These are phyloP conservation scores for Valencia hispanica DNA, from an alignment of 2,797 vertebrate genomes.

Conservation along the genomic window DNA sequence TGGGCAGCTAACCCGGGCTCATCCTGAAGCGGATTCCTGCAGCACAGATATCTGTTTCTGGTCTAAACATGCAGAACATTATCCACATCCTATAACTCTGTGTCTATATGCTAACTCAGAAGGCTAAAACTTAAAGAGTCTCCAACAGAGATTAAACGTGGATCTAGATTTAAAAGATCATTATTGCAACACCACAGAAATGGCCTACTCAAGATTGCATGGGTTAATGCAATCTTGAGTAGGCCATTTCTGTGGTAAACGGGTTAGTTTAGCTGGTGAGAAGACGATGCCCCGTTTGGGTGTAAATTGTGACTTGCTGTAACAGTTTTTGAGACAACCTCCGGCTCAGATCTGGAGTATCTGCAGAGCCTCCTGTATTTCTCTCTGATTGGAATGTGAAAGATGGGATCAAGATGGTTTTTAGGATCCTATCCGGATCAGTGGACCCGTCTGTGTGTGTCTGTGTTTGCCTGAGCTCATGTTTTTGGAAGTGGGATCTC, in stretches of 20 bases:
- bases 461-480: constrained; percentile 7
- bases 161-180: background rate
- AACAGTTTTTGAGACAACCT: background rate
- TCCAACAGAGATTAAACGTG: background rate
- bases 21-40: constrained; percentile 11
- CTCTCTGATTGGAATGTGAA: constrained; percentile 14
- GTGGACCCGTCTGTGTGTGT: constrained; percentile 29
- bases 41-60: background rate
- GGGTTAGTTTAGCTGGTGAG: no score
- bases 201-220: background rate
- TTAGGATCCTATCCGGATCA: constrained; percentile 33
- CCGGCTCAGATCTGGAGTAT: background rate
- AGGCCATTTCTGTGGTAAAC: no score
- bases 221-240: no score
- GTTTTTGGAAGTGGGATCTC: constrained; percentile 33
- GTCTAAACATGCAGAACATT: background rate
- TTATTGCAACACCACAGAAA: background rate
- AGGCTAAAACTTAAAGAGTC: background rate
- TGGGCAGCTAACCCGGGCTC: background rate
- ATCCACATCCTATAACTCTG: background rate
- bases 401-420: constrained; percentile 2
- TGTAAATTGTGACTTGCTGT: no score
- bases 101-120: background rate
- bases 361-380: background rate
- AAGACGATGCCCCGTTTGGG: no score